Percentiles rank a stretch among this genome's conserved stretches.
These are phyloP conservation scores for Dolichopus griseipennis DNA, from an alignment of 2,888 invertebrate species.

Conservation along the genomic window DNA sequence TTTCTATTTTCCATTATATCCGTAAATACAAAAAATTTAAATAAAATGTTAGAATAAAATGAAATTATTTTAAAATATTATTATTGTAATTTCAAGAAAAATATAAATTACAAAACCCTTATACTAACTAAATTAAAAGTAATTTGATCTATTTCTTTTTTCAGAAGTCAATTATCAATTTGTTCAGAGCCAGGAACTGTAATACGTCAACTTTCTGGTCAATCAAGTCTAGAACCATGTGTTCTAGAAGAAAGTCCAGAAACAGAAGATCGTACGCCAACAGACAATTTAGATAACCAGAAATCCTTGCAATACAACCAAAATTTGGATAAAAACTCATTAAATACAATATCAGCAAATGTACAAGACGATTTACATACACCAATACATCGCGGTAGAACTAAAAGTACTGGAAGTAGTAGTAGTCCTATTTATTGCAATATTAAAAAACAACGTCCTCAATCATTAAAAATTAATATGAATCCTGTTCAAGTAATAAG, in stretches of 20 bases:
- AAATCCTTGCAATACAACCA: background rate
- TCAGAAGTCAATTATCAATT: constrained; percentile 40
- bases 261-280: constrained; percentile 21
- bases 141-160: background rate
- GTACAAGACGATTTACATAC: constrained; percentile 24
- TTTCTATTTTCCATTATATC: too few relatives aligned
- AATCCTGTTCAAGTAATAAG: constrained; percentile 13
- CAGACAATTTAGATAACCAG: constrained; percentile 23
- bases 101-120: too few relatives aligned
- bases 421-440: constrained; percentile 14
- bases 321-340: constrained; percentile 9
- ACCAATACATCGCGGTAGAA: constrained; percentile 17
- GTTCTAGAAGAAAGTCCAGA: constrained; percentile 37
- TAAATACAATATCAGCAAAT: constrained; percentile 16
- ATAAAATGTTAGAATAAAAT: too few relatives aligned
- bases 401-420: constrained; percentile 11
- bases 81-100: too few relatives aligned
- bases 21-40: too few relatives aligned
- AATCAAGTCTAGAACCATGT: constrained; percentile 42
- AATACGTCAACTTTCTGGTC: constrained; percentile 37
- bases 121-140: too few relatives aligned
- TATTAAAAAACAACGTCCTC: constrained; percentile 34
- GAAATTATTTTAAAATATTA: too few relatives aligned
- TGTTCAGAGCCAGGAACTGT: constrained; percentile 40
- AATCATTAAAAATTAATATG: constrained; percentile 30